Evolutionary conservation across 2,797 vertebrate species (phyloP).

Genomic region (Tokudaia tokunoshimensis): DNA sequence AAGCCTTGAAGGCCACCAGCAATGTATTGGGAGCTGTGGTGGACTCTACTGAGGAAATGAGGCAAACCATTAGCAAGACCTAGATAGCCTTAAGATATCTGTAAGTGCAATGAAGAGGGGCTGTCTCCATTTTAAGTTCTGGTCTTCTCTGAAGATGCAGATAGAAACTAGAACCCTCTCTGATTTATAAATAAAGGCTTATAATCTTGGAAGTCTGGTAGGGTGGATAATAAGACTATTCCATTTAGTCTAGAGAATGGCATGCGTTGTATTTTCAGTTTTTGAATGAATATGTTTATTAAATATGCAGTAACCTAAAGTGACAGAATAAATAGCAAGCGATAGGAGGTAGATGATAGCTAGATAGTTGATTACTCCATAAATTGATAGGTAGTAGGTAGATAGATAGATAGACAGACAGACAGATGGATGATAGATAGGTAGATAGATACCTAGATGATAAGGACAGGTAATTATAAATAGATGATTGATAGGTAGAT

Average conservation of each 20-base stretch:
- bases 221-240: not conserved
- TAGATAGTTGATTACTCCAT: not conserved
- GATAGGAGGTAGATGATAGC: not conserved
- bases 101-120: not conserved
- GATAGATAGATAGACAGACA: not conserved
- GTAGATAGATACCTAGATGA: not conserved
- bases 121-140: not conserved
- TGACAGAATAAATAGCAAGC: not conserved
- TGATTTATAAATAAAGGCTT: not conserved
- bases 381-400: not conserved
- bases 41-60: not conserved
- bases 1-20: not conserved
- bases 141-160: not conserved
- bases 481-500: not conserved
- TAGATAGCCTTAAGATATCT: not conserved
- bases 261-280: not conserved
- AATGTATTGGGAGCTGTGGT: not conserved
- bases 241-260: not conserved
- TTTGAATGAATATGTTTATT: not conserved
- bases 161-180: not conserved
- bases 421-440: not conserved
- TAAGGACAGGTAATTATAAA: not conserved
- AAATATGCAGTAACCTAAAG: not conserved
- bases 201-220: no score
- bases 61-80: not conserved